These are phyloP conservation scores for Panopea generosa DNA, from an alignment of 2,888 invertebrate genomes.

Conservation along the genomic window DNA sequence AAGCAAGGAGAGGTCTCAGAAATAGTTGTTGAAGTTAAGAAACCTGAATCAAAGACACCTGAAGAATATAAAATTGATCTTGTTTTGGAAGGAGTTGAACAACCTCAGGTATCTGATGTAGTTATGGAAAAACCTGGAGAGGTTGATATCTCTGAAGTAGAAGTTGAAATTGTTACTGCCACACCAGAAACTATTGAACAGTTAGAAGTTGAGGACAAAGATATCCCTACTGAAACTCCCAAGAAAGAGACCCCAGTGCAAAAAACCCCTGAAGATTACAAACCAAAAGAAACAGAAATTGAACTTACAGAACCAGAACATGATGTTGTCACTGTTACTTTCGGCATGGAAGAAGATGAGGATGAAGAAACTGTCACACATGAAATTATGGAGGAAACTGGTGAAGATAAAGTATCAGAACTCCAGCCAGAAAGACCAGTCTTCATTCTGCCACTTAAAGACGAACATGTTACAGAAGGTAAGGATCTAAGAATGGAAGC, in stretches of 20 bases:
- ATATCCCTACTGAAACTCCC: constrained; percentile 45
- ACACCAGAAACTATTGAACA: constrained; percentile 48
- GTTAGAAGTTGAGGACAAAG: constrained; percentile 53
- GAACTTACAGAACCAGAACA: constrained; percentile 54
- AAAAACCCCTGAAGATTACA: constrained; percentile 33
- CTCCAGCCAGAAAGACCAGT: constrained; percentile 70
- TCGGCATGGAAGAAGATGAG: constrained; percentile 63
- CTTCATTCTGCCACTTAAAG: constrained; percentile 73
- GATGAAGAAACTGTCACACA: constrained; percentile 59
- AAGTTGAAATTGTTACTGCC: constrained; percentile 30
- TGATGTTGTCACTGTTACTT: constrained; percentile 59
- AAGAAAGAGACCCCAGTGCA: constrained; percentile 50
- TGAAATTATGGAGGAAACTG: constrained; percentile 55
- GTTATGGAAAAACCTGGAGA: constrained; percentile 36
- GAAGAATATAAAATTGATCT: constrained; percentile 52
- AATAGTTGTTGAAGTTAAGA: constrained; percentile 47
- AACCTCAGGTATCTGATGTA: constrained; percentile 46
- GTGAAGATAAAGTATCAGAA: constrained; percentile 49
- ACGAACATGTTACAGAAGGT: constrained; percentile 79
- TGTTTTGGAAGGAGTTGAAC: constrained; percentile 45
- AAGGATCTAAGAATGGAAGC: constrained; percentile 79
- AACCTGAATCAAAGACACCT: constrained; percentile 42
- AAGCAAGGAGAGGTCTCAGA: constrained; percentile 54
- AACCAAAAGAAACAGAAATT: constrained; percentile 28
- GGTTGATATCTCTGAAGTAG: constrained; percentile 30